Conservation (phyloP, 1,140 invertebrate genomes). For the Drosophila equinoxialis region DNA sequence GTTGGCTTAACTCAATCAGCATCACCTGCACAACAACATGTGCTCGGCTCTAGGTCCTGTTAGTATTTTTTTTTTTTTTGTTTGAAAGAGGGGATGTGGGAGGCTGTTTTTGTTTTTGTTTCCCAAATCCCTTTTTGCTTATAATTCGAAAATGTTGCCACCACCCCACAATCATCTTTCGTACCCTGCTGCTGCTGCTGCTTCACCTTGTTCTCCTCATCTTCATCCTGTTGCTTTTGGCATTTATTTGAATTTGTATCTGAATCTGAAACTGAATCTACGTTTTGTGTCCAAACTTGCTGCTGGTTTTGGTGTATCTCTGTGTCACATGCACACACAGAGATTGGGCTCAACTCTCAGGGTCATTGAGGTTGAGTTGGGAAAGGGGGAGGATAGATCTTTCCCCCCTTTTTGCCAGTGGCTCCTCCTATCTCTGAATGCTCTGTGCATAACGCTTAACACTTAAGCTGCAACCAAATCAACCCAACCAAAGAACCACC, state of each 20-base stretch:
- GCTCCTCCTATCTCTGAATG: not conserved
- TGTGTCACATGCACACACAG: constrained; percentile 1
- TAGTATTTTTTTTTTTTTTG: constrained; percentile 18
- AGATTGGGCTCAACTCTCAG: constrained; percentile 22
- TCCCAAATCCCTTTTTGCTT: constrained; percentile 78
- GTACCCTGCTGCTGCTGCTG: not conserved
- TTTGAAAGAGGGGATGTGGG: not conserved
- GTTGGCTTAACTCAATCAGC: constrained; percentile 78
- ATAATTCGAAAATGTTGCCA: constrained; percentile 74
- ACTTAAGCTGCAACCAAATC: constrained; percentile 72
- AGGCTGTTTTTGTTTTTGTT: constrained; percentile 26
- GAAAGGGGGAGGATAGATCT: not conserved
- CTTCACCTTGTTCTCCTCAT: not conserved
- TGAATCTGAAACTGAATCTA: constrained; percentile 53
- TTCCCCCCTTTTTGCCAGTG: not conserved
- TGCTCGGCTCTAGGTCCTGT: constrained; percentile 36
- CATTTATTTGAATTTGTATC: constrained; percentile 80
- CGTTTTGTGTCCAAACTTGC: constrained; percentile 53
- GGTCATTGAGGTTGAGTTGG: not conserved
- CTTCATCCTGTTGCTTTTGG: constrained; percentile 69
- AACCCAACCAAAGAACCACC: not conserved
- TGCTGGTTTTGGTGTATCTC: constrained; percentile 3
- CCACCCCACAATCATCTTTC: not conserved
- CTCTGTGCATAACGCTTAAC: constrained; percentile 79
- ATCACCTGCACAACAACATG: constrained; percentile 63